Base-by-base conservation (phyloP, 2,888 invertebrate species). In the Amorpha juglandis region DNA sequence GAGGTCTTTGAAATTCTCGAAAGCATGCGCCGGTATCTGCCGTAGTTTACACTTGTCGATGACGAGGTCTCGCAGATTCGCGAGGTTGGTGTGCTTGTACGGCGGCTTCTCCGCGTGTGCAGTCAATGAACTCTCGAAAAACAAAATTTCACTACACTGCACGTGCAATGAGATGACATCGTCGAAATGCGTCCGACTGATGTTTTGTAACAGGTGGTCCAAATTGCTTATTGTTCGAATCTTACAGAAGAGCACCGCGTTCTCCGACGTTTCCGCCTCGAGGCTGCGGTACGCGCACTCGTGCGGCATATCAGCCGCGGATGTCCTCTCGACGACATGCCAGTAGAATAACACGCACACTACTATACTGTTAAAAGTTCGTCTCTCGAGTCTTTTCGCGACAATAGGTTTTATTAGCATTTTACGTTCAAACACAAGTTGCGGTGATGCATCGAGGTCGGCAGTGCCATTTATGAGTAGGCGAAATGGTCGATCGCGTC, bases 1-100 rank as follows among this genome's bases (percentile, higher is more conserved):
- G 42, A 97, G 88, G 79, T 96, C 95, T 78, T 94, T 94, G 72
- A 97, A 94, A 72, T 95, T 94, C 65, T 95, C 91, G 80, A 97
- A 95, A 67, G 96, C 95, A 58, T 95, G 95, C 67, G 95, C 94
- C 55, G 96, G 96, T 74, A 97, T 93, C 82, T 95, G 95, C n/a
- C 96, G 95, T 78, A 97, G 95, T 89, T 97, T 97, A 87, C 97
- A 97, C 84, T 95, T 95, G 78, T 96, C 96, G 73, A 97, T 94
- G 91, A 95, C 77, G 91, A 95, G 82, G 94, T 95, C 93, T 94
- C 96, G 89, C 94, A 97, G 83, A 93, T 95, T 87, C 93, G 95
- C 85, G 69, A 96, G 89, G 70, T 93, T 93, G 47, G 93, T 91
- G 70, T 95, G 89, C 83, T 95, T 95, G 35, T 86, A 88, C 65